Conservation (phyloP, 2,113 vertebrate genomes). For the Plectropomus leopardus region DNA sequence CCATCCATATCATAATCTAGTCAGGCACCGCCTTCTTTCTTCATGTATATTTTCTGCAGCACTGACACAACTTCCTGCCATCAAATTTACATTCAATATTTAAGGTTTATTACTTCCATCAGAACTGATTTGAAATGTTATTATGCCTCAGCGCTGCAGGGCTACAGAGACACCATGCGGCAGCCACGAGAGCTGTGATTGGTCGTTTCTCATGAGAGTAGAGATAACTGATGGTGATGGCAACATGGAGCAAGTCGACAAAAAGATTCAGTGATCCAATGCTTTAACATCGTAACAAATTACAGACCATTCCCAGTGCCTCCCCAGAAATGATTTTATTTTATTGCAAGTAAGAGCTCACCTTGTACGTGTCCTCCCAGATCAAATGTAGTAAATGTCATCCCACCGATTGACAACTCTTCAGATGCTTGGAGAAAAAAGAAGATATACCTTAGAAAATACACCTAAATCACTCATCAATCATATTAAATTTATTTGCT, state of each 20-base stretch:
- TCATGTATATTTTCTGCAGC: not conserved
- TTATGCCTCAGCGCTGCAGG: not conserved
- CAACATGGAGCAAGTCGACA: not conserved
- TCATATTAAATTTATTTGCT: not conserved
- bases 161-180: conserved; percentile 51
- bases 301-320: too few species aligned
- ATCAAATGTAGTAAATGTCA: conserved; percentile 98
- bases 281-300: too few species aligned
- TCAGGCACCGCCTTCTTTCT: not conserved
- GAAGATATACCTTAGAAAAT: not conserved
- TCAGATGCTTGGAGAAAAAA: conserved; percentile 89
- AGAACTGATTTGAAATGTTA: not conserved
- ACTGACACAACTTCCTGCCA: not conserved
- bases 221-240: not conserved
- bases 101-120: not conserved
- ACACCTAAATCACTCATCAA: too few species aligned
- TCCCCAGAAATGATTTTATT: too few species aligned
- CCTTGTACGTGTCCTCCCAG: conserved; percentile 97
- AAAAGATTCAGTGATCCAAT: too few species aligned
- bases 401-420: conserved; percentile 95
- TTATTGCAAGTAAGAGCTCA: too few species aligned
- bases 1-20: too few species aligned
- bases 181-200: conserved; percentile 23
- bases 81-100: conserved; percentile 2
- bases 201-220: not conserved